Evolutionary conservation across 2,888 invertebrate species (phyloP).

Genomic region (Lamellibrachia columna): DNA sequence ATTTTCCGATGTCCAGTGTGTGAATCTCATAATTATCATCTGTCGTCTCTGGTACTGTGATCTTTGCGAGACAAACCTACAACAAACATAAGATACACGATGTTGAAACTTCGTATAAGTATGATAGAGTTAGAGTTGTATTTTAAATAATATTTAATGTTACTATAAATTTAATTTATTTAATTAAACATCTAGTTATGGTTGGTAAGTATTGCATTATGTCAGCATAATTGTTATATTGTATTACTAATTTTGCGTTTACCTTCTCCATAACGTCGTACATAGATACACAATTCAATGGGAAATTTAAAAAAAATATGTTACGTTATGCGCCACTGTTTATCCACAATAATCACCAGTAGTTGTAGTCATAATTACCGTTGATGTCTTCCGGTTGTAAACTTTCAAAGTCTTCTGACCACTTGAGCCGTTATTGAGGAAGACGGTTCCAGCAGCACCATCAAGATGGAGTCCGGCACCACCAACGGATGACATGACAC

Average conservation of each 20-base stretch:
- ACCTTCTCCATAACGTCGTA: too few relatives aligned
- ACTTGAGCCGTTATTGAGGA: conserved; percentile 26
- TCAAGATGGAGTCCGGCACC: conserved; percentile 46
- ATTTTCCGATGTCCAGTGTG: conserved; percentile 47
- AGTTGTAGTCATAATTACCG: conserved; percentile 37
- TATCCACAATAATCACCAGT: background rate
- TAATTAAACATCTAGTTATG: too few relatives aligned
- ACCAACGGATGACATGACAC: conserved; percentile 44
- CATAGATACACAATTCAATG: too few relatives aligned
- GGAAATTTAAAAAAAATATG: too few relatives aligned
- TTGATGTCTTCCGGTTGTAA: conserved; percentile 46
- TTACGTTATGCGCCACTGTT: too few relatives aligned
- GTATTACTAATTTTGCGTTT: too few relatives aligned
- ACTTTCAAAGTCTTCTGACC: conserved; percentile 36
- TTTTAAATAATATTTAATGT: too few relatives aligned
- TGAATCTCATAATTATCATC: conserved; percentile 45
- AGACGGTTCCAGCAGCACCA: conserved; percentile 52
- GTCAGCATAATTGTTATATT: too few relatives aligned
- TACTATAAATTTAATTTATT: too few relatives aligned
- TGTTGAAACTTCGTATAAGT: too few relatives aligned
- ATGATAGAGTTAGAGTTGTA: background rate
- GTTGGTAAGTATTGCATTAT: too few relatives aligned
- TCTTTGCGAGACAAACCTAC: conserved; percentile 46
- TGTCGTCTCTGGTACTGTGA: conserved; percentile 45
- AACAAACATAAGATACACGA: background rate